Conservation (phyloP, 1,140 invertebrate genomes). For the Tetramorium parvispinum region DNA sequence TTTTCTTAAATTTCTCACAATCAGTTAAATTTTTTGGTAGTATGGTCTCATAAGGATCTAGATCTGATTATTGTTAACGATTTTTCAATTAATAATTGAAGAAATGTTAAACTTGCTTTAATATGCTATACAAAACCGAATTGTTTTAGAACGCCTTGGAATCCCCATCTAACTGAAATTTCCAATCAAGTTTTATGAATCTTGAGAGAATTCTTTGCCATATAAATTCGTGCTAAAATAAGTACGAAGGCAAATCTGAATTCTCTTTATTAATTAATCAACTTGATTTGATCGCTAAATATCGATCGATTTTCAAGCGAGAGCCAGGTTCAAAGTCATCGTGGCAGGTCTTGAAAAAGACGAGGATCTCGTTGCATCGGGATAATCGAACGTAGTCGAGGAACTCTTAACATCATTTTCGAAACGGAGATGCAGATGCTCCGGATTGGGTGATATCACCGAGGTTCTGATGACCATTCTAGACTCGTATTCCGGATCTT, state of each 20-base stretch:
- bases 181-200: neutral
- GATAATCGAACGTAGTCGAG: constrained; percentile 72
- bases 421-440: constrained; percentile 77
- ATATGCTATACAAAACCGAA: neutral
- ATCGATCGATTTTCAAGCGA: constrained; percentile 68
- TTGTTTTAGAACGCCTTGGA: neutral
- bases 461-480: constrained; percentile 85
- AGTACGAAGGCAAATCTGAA: neutral
- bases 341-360: constrained; percentile 77
- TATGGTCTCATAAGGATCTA: neutral
- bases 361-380: constrained; percentile 75
- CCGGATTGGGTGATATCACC: constrained; percentile 87
- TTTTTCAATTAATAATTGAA: neutral
- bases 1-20: neutral
- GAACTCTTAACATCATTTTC: constrained; percentile 62
- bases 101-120: neutral
- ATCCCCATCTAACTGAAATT: neutral
- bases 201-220: neutral
- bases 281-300: neutral
- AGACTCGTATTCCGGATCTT: constrained; percentile 72
- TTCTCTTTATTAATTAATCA: neutral
- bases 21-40: neutral
- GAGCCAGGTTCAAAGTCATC: constrained; percentile 79
- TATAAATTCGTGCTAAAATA: neutral
- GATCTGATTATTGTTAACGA: neutral